phyloP scores from a whole-genome alignment of 2,113 vertebrate genomes.

The Oplegnathus fasciatus region DNA sequence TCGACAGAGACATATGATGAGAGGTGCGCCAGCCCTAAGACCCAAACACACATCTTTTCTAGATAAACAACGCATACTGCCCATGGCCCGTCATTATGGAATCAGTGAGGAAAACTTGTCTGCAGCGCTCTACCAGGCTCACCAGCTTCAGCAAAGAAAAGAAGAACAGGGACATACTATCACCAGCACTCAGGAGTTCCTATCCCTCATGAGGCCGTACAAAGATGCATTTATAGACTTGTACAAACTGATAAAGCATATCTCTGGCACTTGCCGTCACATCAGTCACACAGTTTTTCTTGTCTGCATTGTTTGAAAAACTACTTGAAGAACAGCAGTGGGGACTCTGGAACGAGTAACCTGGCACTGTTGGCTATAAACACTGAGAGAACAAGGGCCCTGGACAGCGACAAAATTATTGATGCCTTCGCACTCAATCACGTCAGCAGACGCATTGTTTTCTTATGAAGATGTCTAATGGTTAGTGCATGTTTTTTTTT shows the following conservation, averaged over 20 bases:
- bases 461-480: not conserved
- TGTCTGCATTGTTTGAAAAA: not conserved
- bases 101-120: no score
- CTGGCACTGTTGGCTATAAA: not conserved
- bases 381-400: not conserved
- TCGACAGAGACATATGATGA: no score
- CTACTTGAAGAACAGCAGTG: not conserved
- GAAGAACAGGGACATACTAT: no score
- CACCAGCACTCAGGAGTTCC: no score
- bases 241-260: not conserved
- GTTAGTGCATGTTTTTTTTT: not conserved
- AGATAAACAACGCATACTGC: no score
- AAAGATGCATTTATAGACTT: no score
- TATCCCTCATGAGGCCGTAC: no score
- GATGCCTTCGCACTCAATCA: not conserved
- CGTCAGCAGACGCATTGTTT: not conserved
- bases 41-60: no score
- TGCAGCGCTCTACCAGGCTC: no score
- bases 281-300: not conserved
- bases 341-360: not conserved
- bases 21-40: no score
- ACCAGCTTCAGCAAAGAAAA: no score
- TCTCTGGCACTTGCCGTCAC: not conserved
- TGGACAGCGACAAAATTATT: not conserved
- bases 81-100: no score